Percentiles rank a stretch among this genome's conserved stretches.
Evolutionary conservation across 2,797 vertebrate genomes (phyloP).

Genomic region (Pampus argenteus): DNA sequence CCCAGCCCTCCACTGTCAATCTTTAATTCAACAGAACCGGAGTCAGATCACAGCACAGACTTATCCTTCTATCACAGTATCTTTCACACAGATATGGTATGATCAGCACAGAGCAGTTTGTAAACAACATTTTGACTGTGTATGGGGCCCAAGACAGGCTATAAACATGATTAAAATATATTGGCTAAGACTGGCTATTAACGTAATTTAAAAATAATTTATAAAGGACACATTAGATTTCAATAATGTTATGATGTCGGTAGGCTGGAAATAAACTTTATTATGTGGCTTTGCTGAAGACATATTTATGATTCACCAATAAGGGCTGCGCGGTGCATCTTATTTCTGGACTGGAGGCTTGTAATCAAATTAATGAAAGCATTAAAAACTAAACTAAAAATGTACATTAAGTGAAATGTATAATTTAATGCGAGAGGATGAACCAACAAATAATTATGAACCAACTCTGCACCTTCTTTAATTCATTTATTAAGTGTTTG

Average conservation of each 20-base stretch:
- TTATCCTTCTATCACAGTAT: conserved; percentile 52
- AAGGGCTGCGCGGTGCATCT: background rate
- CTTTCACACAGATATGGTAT: conserved; percentile 28
- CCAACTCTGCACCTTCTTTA: background rate
- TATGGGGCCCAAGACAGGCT: background rate
- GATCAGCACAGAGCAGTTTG: conserved; percentile 14
- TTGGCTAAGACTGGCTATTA: conserved; percentile 9
- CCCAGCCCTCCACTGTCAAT: conserved; percentile 57
- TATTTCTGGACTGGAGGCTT: background rate
- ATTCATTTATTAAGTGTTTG: background rate
- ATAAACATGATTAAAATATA: conserved; percentile 20
- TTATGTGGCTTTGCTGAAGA: background rate
- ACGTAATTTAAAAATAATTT: conserved; percentile 17
- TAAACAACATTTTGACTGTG: conserved; percentile 40
- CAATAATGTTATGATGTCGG: background rate
- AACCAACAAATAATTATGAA: background rate
- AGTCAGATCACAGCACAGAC: conserved; percentile 52
- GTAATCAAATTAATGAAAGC: conserved; percentile 3
- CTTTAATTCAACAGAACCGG: conserved; percentile 68
- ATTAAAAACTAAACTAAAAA: too few species aligned
- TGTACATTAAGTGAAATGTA: too few species aligned
- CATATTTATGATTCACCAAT: background rate
- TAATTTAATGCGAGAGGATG: background rate
- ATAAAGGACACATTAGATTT: conserved; percentile 1
- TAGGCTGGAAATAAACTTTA: conserved; percentile 20